Evolutionary conservation across 2,888 invertebrate species (phyloP), one percentile per base, ranked within the genome.

Genomic region (Syritta pipiens): DNA sequence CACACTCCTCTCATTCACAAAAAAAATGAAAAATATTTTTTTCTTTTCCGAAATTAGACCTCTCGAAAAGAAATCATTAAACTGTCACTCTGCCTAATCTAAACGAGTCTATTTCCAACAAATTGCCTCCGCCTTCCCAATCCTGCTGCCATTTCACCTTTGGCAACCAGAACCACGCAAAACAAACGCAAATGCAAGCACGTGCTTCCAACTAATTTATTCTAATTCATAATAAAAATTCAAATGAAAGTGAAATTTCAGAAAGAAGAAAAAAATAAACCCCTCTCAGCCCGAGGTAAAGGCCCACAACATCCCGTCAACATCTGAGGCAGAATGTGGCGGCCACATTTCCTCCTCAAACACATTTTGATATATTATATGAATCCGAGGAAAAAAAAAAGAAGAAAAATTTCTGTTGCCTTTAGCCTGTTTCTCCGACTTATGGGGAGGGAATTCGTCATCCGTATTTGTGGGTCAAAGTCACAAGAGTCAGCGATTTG

Each of bases 161-260:
- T 63, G 22, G 2, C 42, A 40, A 28, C 42, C 35, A 46, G 49
- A 49, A 40, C 37, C 7, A 37, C 37, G 10, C 26, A 53, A 22
- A 14, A 20, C 20, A 60, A 67, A 48, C 37, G 20, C 60, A 63
- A 51, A 63, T 57, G 26, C 40, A 57, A 57, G 37, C 57, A 71
- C 76, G 57, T 76, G 57, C 63, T 63, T 17, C 46, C 22, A 20
- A 59, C 77, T 71, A 77, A 71, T 71, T 77, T 77, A 71, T 77
- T 77, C 65, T 71, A 76, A 71, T 71, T 57, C 51, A 77, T 44
- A 65, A 77, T 71, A 77, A 71, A 77, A 77, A 77, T 77, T 71
- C 77, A 77, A 77, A 77, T 72, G 65, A 77, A 60, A 42, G 42
- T 26, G 14, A 76, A 48, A 57, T 62, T 62, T 48, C 37, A 40